These are phyloP conservation scores for Prosopocoilus inquinatus DNA, from an alignment of 2,888 invertebrate species.

Conservation along the genomic window DNA sequence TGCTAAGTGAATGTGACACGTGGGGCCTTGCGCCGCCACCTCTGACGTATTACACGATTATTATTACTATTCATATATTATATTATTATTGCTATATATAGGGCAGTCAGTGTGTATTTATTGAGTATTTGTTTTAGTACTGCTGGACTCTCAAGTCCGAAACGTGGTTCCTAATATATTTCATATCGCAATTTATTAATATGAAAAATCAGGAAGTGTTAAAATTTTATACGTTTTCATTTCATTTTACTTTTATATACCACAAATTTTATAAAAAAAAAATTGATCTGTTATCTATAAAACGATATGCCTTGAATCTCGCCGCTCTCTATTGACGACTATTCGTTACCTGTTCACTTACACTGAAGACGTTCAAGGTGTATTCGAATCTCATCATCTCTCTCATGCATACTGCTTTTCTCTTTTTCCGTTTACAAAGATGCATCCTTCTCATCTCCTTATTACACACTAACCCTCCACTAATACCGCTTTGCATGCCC, in stretches of 20 bases:
- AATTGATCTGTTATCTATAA: conserved; percentile 10
- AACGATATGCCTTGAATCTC: conserved; percentile 16
- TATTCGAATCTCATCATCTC: conserved; percentile 29
- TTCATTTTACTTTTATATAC: conserved; percentile 31
- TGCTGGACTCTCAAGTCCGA: conserved; percentile 43
- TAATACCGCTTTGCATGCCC: conserved; percentile 11
- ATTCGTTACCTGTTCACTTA: neutral
- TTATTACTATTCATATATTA: conserved; percentile 54
- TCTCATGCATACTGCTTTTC: conserved; percentile 37
- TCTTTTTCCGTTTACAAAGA: conserved; percentile 40
- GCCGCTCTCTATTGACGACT: conserved; percentile 1
- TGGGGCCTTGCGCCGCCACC: conserved; percentile 42
- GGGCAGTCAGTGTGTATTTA: conserved; percentile 49
- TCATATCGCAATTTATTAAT: conserved; percentile 49
- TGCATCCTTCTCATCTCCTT: conserved; percentile 31
- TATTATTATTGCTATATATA: conserved; percentile 39
- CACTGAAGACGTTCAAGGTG: neutral
- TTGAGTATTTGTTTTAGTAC: conserved; percentile 38
- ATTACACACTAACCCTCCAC: conserved; percentile 9
- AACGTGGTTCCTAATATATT: conserved; percentile 52
- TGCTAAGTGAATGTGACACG: conserved; percentile 52
- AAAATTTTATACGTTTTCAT: conserved; percentile 33
- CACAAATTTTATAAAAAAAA: conserved; percentile 32
- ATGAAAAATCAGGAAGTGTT: conserved; percentile 27
- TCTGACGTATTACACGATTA: conserved; percentile 54